Evolutionary conservation across 2,113 vertebrate species (phyloP).

Genomic region (Dromiciops gliroides): DNA sequence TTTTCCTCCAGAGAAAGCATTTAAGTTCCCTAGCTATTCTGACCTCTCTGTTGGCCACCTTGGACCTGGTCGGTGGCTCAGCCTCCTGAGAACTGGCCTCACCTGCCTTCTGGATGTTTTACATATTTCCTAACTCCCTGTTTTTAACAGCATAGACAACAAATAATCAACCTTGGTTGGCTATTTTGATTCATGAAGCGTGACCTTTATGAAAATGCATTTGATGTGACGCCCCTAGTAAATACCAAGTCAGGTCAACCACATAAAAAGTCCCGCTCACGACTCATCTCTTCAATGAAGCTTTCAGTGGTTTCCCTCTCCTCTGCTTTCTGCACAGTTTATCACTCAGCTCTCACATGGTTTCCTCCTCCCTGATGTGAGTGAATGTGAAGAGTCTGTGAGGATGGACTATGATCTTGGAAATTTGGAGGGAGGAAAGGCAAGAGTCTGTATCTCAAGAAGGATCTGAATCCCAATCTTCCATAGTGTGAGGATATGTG

Average conservation of each 20-base stretch:
- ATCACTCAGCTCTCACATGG: not conserved
- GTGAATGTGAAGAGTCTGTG: not conserved
- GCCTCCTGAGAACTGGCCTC: not conserved
- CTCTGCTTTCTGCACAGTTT: no score
- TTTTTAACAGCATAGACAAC: conserved; percentile 40
- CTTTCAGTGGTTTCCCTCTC: not conserved
- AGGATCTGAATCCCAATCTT: not conserved
- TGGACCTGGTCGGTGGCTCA: not conserved
- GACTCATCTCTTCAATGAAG: not conserved
- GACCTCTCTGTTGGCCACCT: not conserved
- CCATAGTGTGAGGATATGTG: not conserved
- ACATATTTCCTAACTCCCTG: conserved; percentile 28
- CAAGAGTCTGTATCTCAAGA: not conserved
- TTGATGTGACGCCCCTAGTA: not conserved
- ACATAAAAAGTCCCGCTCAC: not conserved
- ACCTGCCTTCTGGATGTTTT: not conserved
- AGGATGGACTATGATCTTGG: not conserved
- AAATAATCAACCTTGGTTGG: conserved; percentile 35
- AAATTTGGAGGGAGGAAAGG: not conserved
- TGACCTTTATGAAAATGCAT: not conserved
- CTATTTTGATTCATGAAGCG: not conserved
- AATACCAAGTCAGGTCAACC: not conserved
- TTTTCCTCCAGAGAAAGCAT: not conserved
- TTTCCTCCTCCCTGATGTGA: not conserved
- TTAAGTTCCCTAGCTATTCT: not conserved